A percentile compares a stretch with the other conserved stretches of the same genome.
These are phyloP conservation scores for Apteryx owenii DNA, from an alignment of 2,113 vertebrate genomes.

Conservation along the genomic window DNA sequence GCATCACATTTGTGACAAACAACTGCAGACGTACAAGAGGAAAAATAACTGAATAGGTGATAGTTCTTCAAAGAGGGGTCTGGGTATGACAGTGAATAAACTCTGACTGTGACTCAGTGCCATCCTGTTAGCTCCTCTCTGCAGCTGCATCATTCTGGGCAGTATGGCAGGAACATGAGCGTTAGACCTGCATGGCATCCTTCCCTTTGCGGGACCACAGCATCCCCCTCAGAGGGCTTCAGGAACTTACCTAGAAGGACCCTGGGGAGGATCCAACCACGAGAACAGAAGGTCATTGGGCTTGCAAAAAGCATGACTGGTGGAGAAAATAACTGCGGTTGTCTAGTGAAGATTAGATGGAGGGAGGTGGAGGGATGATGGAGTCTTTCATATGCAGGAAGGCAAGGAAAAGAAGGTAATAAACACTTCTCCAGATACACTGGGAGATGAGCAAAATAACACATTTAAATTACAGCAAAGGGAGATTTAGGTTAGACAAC, in stretches of 20 bases:
- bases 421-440: background rate
- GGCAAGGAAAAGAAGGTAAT: accelerated
- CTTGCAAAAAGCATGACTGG: background rate
- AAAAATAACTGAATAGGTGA: background rate
- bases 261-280: background rate
- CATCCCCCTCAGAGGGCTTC: too few relatives aligned
- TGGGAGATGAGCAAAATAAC: background rate
- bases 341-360: background rate
- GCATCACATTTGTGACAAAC: background rate
- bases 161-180: background rate
- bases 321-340: background rate
- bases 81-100: background rate
- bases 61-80: background rate
- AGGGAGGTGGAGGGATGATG: background rate
- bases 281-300: background rate
- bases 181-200: background rate
- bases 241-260: background rate
- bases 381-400: background rate
- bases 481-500: background rate
- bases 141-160: background rate
- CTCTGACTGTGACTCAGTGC: background rate
- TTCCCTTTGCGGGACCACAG: background rate
- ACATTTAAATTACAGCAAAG: background rate
- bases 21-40: background rate
- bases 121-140: background rate